Conservation (phyloP, 2,113 vertebrate species). For the Meleagris gallopavo region DNA sequence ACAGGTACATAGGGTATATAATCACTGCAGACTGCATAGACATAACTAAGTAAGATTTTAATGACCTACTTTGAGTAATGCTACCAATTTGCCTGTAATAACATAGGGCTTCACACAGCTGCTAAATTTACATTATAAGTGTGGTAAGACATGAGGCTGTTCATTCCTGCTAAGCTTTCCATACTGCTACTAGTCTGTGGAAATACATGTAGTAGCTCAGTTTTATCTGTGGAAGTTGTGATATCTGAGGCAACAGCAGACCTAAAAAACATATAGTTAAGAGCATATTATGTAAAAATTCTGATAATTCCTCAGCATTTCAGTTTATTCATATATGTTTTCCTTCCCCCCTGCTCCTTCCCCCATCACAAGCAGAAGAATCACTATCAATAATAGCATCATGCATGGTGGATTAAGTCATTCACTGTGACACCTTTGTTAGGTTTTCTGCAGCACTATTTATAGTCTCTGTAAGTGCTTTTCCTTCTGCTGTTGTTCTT, state of each 20-base stretch:
- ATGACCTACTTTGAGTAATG: not conserved
- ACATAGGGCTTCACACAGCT: not conserved
- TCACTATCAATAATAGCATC: rapidly evolving
- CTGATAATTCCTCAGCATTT: not conserved
- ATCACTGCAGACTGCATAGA: not conserved
- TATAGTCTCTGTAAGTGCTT: not conserved
- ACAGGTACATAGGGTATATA: not conserved
- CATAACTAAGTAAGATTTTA: not conserved
- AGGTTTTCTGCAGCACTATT: slow-evolving; percentile 13
- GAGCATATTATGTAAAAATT: not conserved
- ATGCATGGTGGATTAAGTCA: not conserved
- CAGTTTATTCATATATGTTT: not conserved
- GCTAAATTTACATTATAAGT: not conserved
- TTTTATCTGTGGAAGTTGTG: not conserved
- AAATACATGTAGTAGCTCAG: not conserved
- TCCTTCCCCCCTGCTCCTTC: not conserved
- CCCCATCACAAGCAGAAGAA: not conserved
- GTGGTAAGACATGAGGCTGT: not conserved
- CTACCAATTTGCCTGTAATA: not conserved
- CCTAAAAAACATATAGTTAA: not conserved
- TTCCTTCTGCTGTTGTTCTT: slow-evolving; percentile 37
- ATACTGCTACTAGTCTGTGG: not conserved
- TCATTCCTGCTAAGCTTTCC: not conserved
- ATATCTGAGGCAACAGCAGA: not conserved
- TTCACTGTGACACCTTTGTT: not conserved